Evolutionary conservation across 2,113 vertebrate genomes (phyloP).

Genomic region (Gobio gobio): DNA sequence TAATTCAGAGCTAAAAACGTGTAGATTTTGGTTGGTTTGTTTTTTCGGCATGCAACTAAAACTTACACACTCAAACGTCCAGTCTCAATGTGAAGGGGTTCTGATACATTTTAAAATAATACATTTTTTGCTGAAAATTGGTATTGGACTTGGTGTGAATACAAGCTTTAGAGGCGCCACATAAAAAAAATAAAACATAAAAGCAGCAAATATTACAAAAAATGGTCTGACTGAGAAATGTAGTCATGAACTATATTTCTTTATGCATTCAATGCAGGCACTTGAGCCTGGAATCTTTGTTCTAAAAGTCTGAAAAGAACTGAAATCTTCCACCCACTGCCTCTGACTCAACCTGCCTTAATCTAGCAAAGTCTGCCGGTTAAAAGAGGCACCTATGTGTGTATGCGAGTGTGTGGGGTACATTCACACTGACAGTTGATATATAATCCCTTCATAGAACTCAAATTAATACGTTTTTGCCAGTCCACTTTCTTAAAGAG

Average conservation of each 20-base stretch:
- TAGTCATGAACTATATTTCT: constrained; percentile 1
- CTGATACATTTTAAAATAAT: not conserved
- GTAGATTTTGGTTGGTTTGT: not conserved
- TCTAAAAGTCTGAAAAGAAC: constrained; percentile 40
- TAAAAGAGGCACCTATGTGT: constrained; percentile 36
- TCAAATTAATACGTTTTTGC: not conserved
- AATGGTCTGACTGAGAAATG: constrained; percentile 12
- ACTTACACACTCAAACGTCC: not conserved
- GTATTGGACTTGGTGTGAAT: not conserved
- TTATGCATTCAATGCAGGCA: constrained; percentile 17
- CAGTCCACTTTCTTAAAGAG: constrained; percentile 32
- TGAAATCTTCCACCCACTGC: constrained; percentile 44
- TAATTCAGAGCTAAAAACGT: not conserved
- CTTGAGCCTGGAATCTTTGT: constrained; percentile 4
- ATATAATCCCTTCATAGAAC: constrained; percentile 44
- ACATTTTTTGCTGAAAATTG: not conserved
- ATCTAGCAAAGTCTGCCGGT: constrained; percentile 35
- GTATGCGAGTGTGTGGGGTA: constrained; percentile 1
- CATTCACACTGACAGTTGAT: constrained; percentile 33
- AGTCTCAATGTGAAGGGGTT: not conserved
- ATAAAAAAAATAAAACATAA: not conserved
- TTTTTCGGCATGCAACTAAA: too few species aligned
- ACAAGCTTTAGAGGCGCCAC: not conserved
- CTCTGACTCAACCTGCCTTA: constrained; percentile 49
- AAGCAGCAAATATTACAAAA: not conserved